Conservation (phyloP, 2,888 invertebrate species). For the Hyposoter dolosus region DNA sequence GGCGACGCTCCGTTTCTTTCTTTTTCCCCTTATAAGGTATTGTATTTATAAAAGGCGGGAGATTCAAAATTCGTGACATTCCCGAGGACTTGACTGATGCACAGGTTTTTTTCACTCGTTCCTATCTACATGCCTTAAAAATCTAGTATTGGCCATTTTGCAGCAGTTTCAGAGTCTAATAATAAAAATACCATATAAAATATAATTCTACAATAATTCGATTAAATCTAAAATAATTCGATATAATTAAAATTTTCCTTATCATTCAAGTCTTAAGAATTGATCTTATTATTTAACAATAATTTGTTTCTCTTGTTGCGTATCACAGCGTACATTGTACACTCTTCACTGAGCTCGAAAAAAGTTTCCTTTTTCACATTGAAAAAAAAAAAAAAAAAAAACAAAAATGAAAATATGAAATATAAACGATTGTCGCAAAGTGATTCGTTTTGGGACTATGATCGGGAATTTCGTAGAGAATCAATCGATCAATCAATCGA, state of each 20-base stretch:
- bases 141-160: slow-evolving; percentile 81
- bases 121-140: slow-evolving; percentile 81
- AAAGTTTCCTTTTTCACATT: slow-evolving; percentile 47
- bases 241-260: slow-evolving; percentile 55
- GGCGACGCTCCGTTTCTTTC: slow-evolving; percentile 21
- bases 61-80: slow-evolving; percentile 43
- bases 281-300: slow-evolving; percentile 66
- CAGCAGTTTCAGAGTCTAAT: slow-evolving; percentile 57
- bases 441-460: slow-evolving; percentile 46
- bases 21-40: slow-evolving; percentile 36
- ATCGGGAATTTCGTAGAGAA: slow-evolving; percentile 28
- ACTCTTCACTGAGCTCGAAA: slow-evolving; percentile 74
- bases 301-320: slow-evolving; percentile 69
- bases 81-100: slow-evolving; percentile 14
- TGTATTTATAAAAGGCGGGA: slow-evolving; percentile 50
- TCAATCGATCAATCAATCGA: slow-evolving; percentile 24
- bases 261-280: slow-evolving; percentile 35
- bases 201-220: slow-evolving; percentile 23
- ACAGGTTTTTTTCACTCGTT: slow-evolving; percentile 59
- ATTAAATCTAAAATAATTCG: slow-evolving; percentile 27
- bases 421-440: slow-evolving; percentile 45
- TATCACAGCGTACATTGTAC: slow-evolving; percentile 77
- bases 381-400: slow-evolving; percentile 23
- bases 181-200: slow-evolving; percentile 36
- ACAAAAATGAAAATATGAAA: slow-evolving; percentile 36